Percentiles rank a stretch among this genome's conserved stretches.
These are phyloP conservation scores for Holocentrus rufus DNA, from an alignment of 2,797 vertebrate species.

Conservation along the genomic window DNA sequence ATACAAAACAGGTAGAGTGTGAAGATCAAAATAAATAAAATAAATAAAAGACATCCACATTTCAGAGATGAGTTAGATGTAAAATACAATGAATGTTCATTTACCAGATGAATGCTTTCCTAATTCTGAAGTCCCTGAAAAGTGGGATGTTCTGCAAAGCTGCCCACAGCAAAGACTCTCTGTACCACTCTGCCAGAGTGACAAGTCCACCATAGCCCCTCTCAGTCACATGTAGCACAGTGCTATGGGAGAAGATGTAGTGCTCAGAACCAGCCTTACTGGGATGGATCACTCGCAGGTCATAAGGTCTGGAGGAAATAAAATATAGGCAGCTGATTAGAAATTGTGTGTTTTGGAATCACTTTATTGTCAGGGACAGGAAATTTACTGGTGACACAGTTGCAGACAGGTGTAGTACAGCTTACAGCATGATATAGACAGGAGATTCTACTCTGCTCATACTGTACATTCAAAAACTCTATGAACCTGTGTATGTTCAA, in stretches of 20 bases:
- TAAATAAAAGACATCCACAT: not conserved
- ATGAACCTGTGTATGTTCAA: too few relatives aligned
- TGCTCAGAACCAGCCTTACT: slow-evolving; percentile 80
- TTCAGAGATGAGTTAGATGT: not conserved
- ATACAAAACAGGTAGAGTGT: not conserved
- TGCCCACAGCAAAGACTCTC: slow-evolving; percentile 82
- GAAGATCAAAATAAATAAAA: not conserved
- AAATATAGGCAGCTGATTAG: not conserved
- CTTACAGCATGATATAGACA: too few relatives aligned
- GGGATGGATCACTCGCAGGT: slow-evolving; percentile 77
- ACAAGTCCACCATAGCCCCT: slow-evolving; percentile 72
- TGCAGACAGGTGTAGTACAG: too few relatives aligned
- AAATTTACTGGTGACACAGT: too few relatives aligned
- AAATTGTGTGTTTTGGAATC: not conserved
- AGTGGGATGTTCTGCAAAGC: slow-evolving; percentile 80
- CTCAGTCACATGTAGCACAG: slow-evolving; percentile 82
- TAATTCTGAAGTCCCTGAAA: slow-evolving; percentile 81
- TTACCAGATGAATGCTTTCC: slow-evolving; percentile 81
- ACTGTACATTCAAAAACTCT: too few relatives aligned
- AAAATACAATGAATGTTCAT: not conserved
- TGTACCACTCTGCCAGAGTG: slow-evolving; percentile 83
- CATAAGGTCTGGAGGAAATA: slow-evolving; percentile 81
- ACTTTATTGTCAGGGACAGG: not conserved
- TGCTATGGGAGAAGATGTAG: slow-evolving; percentile 83
- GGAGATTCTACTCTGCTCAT: too few relatives aligned